Base-by-base conservation (phyloP, 2,797 vertebrate genomes). In the Mormyrus proboscirostris region DNA sequence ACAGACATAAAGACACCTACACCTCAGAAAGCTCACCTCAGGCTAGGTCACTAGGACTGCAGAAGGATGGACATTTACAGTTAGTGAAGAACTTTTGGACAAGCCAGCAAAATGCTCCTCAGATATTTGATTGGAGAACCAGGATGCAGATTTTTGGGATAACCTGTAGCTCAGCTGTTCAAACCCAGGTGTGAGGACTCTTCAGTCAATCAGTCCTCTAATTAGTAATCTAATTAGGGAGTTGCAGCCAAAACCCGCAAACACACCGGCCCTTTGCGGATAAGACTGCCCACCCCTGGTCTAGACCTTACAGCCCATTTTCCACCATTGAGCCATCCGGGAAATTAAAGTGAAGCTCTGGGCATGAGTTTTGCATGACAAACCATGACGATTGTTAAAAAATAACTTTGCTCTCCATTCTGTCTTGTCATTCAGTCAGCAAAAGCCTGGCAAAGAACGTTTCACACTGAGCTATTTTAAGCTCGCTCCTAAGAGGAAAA, bases 1-100 rank as follows among this genome's bases (percentile, higher is more conserved):
- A 85, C 3, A 83, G 4, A 91, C 19, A 89, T 29, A 51, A 57
- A 86, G 65, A 85, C 41, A 83, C 47, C 86, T 84, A 25, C 49
- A 4, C 4, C n/a, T 50, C 8, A 76, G 69, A 76, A 19, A 76
- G 33, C 38, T 44, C 38, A 79, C 2, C 73, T 44, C 33, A 79
- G 38, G 16, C 16, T 44, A n/a, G 4, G 2, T 44, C 73, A 79
- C 38, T n/a, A 79, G 73, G 16, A 44, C 38, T 79, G 16, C 38
- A 41, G 19, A 41, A 79, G 7, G 14, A 79, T 44, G 73, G 73
- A 79, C 73, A 79, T 14, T 7, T 44, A 79, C 38, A 79, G 38
- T 41, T 44, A 16, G 16, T 7, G 73, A 44, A 79, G 38, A 79
- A 79, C 73, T 19, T 51, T 12, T 85, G 44, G 12, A 85, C 44